phyloP scores from a whole-genome alignment of 2,888 invertebrate genomes.

The Anarsia innoxiella region DNA sequence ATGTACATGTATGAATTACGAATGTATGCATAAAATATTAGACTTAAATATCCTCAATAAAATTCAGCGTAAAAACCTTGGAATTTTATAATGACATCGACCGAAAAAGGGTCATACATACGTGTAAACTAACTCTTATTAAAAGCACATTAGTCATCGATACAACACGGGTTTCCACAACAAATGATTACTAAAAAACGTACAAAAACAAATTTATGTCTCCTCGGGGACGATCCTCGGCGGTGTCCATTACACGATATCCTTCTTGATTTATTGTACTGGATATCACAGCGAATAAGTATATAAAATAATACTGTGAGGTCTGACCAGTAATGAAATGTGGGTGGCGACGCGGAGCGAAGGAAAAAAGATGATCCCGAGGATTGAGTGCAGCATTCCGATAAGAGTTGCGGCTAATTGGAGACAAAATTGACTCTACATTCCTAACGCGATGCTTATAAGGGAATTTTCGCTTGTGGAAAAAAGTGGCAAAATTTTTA shows the following conservation, averaged over 20 bases:
- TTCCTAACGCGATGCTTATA: no score
- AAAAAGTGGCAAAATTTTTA: no score
- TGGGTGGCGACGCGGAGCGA: conserved; percentile 28
- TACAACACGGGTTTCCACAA: conserved; percentile 38
- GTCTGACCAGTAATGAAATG: conserved; percentile 45
- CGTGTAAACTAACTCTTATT: conserved; percentile 25
- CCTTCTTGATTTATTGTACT: conserved; percentile 66
- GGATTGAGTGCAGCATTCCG: background rate
- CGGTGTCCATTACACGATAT: conserved; percentile 69
- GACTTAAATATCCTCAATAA: no score
- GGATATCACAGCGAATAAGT: conserved; percentile 51
- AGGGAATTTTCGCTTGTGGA: no score
- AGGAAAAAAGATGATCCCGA: conserved; percentile 2
- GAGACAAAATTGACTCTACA: conserved; percentile 8
- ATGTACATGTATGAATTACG: no score
- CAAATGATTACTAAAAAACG: conserved; percentile 62
- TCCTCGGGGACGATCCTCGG: conserved; percentile 49
- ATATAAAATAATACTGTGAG: conserved; percentile 46
- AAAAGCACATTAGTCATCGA: conserved; percentile 41
- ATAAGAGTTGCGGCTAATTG: background rate
- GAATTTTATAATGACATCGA: conserved; percentile 3
- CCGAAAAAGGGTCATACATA: conserved; percentile 3
- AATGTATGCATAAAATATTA: no score
- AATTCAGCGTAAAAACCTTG: conserved; percentile 2
- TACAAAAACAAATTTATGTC: conserved; percentile 65